Base-by-base conservation (phyloP, 2,113 vertebrate species). In the Antennarius striatus region DNA sequence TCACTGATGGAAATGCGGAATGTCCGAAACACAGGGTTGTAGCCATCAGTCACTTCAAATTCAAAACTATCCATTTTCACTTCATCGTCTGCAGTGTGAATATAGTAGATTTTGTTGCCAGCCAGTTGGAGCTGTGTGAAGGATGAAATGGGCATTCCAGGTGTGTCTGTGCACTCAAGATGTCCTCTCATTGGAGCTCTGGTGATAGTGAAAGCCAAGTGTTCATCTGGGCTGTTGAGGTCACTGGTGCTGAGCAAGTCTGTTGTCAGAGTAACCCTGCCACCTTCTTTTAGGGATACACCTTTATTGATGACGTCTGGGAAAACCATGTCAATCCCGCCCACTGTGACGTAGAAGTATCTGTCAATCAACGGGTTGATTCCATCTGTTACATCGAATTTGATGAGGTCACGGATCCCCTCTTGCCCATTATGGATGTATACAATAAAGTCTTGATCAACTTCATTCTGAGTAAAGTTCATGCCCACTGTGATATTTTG, bases 51-150 rank as follows among this genome's bases (percentile, higher is more conserved):
- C 73, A 98, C 96, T 79, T 98, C 93, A 73, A 99, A 99, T 79
- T 99, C 96, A 85, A 99, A 99, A 73, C 96, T 98, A 81, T 99
- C 97, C 95, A 95, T 96, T 88, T 96, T 98, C 11, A 95, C 92
- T 68, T 98, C 97, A 1, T 99, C 97, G 8, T 97, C 95, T 0
- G 96, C 91, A 0, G 96, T 99, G 77, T 99, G 97, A 74, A 96
- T 94, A 73, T 99, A 99, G 84, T 95, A 97, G 71, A 99, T 50
- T 86, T 99, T 99, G 90, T 93, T 99, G 11, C 97, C 97, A 10
- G 97, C 97, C 67, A 99, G 89, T 16, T 97, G 93, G 9, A 99
- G 95, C 63, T 99, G 97, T 22, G 94, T 95, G 83, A 99, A 99
- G n/a, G 95, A 95, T 1, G 90, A 91, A 66, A 99, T 93, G 46